Evolutionary conservation across 2,113 vertebrate genomes (phyloP), one percentile per base, ranked within the genome.

Genomic region (Chunga burmeisteri): DNA sequence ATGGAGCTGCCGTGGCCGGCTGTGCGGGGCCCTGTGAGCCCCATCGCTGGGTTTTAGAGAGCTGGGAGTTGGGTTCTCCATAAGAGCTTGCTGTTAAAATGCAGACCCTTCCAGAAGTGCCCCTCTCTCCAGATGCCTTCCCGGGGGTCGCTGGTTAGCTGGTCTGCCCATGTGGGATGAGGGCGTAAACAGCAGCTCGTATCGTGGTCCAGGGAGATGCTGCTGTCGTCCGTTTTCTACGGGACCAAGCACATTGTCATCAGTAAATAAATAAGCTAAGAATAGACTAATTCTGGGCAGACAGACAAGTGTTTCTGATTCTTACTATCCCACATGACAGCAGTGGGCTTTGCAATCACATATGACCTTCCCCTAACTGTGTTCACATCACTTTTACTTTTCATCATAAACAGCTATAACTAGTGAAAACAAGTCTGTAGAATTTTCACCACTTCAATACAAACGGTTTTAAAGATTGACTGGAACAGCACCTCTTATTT

Each of bases 81-180:
- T 8, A 16, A 27, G 10, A 66, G 22, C 36, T 42, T 14, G 3
- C 4, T 22, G 19, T 36, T 49, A 16, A 36, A 38, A 46, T 3
- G 16, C 67, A 40, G 36, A 34, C 22, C 16, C 23, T 75, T 42
- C 55, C 21, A n/a, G 9, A 19, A 19, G 26, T 1, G 26, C 40
- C 53, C 10, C 12, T 27, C 12, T 30, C 9, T 16, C 29, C 10
- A 23, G 36, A 17, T 4, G 50, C 9, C 38, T 36, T 61, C 10
- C 1, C 1, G 4, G n/a, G 34, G 40, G 4, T 11, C 1, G 3
- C 40, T 7, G 16, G 21, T 20, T 55, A 32, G 22, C 62, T 5
- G 0, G 2, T 11, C 55, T 50, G 47, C n/a, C 16, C 23, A 5
- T 2, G 8, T 0, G 3, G 75, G n/a, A 6, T 20, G 55, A 19